Conservation (phyloP, 2,113 vertebrate species). For the Pongo pygmaeus region DNA sequence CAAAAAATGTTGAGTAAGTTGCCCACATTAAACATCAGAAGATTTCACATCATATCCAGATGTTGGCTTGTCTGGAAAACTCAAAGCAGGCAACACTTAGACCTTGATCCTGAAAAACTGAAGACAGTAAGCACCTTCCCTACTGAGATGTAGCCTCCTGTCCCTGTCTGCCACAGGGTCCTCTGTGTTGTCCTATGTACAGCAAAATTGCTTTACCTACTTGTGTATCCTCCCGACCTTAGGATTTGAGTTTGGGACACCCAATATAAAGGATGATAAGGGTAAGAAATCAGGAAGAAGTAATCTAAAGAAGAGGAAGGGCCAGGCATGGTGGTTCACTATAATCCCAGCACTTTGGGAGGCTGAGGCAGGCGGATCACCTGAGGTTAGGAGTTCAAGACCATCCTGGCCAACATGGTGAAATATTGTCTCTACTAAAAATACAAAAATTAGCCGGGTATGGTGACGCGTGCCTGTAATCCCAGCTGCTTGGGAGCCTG, state of each 20-base stretch:
- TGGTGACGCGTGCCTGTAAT: too few species aligned
- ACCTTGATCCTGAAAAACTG: neutral
- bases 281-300: neutral
- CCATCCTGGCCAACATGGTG: too few species aligned
- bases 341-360: too few species aligned
- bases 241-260: neutral
- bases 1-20: neutral
- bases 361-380: too few species aligned
- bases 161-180: neutral
- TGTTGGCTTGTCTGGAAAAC: neutral
- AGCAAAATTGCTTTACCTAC: neutral
- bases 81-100: neutral
- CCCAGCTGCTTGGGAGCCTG: too few species aligned
- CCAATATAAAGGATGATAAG: neutral
- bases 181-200: accelerated
- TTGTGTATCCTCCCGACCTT: neutral
- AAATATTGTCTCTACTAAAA: too few species aligned
- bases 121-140: neutral
- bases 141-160: neutral
- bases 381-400: too few species aligned
- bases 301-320: neutral
- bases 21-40: neutral
- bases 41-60: neutral
- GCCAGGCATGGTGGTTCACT: too few species aligned
- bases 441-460: too few species aligned